Evolutionary conservation across 2,888 invertebrate species (phyloP).

Genomic region (Andrena fulva): DNA sequence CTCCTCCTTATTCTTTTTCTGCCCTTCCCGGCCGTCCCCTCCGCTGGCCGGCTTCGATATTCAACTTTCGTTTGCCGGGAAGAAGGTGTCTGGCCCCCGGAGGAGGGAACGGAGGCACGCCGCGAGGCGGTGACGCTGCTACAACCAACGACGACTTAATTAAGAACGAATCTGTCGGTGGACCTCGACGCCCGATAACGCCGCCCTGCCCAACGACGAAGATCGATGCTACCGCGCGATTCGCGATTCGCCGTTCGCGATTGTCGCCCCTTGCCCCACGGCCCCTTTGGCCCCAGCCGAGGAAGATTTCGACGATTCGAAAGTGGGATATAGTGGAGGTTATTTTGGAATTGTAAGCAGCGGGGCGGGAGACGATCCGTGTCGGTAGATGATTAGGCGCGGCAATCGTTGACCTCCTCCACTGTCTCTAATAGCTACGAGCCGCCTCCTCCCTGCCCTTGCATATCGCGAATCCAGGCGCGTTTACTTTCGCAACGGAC

Average conservation of each 20-base stretch:
- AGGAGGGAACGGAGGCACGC: slow-evolving; percentile 7
- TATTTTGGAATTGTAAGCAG: no score
- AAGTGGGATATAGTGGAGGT: no score
- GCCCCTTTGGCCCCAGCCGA: not conserved
- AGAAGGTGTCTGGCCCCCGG: slow-evolving; percentile 29
- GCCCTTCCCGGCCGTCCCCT: slow-evolving; percentile 1
- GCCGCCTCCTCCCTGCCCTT: slow-evolving; percentile 11
- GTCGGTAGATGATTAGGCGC: no score
- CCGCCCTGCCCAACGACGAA: slow-evolving; percentile 47
- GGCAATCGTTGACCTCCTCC: not conserved
- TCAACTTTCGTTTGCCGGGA: slow-evolving; percentile 42
- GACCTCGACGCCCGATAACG: slow-evolving; percentile 38
- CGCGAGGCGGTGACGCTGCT: slow-evolving; percentile 32
- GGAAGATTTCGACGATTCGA: not conserved
- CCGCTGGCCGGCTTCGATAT: not conserved
- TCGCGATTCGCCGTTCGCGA: slow-evolving; percentile 34
- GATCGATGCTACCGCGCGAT: slow-evolving; percentile 50
- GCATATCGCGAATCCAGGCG: slow-evolving; percentile 37
- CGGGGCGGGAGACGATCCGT: no score
- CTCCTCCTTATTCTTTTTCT: no score
- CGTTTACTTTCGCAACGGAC: slow-evolving; percentile 57
- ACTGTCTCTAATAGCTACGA: not conserved
- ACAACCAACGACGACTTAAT: slow-evolving; percentile 69
- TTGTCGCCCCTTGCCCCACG: slow-evolving; percentile 8
- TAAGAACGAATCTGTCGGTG: slow-evolving; percentile 64